Percentiles rank a stretch among this genome's conserved stretches.
phyloP scores from a whole-genome alignment of 2,797 vertebrate genomes.

The Lindbergichthys nudifrons region DNA sequence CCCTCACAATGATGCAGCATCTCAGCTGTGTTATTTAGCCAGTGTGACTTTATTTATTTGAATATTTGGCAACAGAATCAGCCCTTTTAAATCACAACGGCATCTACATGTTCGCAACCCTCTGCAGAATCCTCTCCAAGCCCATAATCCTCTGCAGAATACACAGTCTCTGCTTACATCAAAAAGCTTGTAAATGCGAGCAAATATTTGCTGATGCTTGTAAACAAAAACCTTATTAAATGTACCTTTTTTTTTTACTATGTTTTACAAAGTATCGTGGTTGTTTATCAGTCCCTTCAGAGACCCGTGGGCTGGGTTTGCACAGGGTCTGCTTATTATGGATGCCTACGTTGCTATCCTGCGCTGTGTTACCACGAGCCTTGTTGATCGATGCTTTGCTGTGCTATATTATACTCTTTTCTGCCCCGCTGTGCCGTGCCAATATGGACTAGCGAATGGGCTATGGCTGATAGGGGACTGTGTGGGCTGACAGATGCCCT shows the following conservation, averaged over 20 bases:
- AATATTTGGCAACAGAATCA: constrained; percentile 29
- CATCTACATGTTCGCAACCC: constrained; percentile 24
- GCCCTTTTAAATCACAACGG: constrained; percentile 34
- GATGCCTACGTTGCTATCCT: constrained; percentile 61
- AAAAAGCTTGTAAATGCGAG: constrained; percentile 39
- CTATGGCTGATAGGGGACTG: constrained; percentile 75
- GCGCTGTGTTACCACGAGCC: constrained; percentile 58
- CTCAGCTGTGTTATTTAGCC: constrained; percentile 53
- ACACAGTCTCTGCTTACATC: constrained; percentile 10
- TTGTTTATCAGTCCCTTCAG: constrained; percentile 44
- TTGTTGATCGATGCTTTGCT: constrained; percentile 71
- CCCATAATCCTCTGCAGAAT: constrained; percentile 36
- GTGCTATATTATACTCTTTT: constrained; percentile 63
- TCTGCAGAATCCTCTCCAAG: constrained; percentile 15
- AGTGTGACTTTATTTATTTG: constrained; percentile 44
- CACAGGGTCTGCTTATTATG: constrained; percentile 47
- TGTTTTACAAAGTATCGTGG: constrained; percentile 22
- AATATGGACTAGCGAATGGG: constrained; percentile 72
- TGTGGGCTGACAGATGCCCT: constrained; percentile 81
- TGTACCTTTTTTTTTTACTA: constrained; percentile 8
- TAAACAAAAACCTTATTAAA: constrained; percentile 46
- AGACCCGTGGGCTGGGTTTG: constrained; percentile 30
- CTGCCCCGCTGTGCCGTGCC: constrained; percentile 68
- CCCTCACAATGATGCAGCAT: constrained; percentile 42
- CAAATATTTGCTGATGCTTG: constrained; percentile 43